These are phyloP conservation scores for Oncorhynchus nerka DNA, from an alignment of 2,113 vertebrate species.

Conservation along the genomic window DNA sequence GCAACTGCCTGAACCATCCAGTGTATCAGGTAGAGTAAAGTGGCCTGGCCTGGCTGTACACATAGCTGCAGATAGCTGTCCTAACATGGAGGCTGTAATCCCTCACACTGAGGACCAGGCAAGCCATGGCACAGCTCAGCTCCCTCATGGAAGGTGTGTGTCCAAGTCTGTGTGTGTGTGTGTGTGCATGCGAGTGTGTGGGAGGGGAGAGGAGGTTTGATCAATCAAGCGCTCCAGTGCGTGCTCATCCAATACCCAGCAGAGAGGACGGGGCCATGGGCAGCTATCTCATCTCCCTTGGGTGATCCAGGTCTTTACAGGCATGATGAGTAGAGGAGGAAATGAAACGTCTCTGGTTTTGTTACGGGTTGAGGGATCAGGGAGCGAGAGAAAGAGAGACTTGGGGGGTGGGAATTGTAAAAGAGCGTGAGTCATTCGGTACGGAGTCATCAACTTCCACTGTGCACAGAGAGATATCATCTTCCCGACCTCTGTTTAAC, in stretches of 20 bases:
- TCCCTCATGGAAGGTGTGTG: slow-evolving; percentile 26
- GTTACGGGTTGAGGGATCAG: slow-evolving; percentile 56
- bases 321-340: slow-evolving; percentile 51
- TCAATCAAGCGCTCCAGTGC: slow-evolving; percentile 51
- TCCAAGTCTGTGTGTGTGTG: not conserved
- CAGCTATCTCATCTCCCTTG: slow-evolving; percentile 67
- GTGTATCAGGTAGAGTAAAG: not conserved
- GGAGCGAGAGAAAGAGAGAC: not conserved
- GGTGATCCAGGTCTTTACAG: slow-evolving; percentile 58
- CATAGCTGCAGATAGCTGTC: slow-evolving; percentile 53
- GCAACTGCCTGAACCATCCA: no score
- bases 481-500: slow-evolving; percentile 55
- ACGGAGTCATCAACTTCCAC: slow-evolving; percentile 20
- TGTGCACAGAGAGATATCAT: slow-evolving; percentile 37
- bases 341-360: slow-evolving; percentile 65
- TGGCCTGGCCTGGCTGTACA: slow-evolving; percentile 7
- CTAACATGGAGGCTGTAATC: slow-evolving; percentile 51
- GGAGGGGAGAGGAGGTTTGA: slow-evolving; percentile 21
- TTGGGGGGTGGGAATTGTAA: slow-evolving; percentile 24
- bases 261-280: slow-evolving; percentile 38
- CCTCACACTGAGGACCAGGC: not conserved
- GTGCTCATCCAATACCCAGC: slow-evolving; percentile 33
- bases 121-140: slow-evolving; percentile 57
- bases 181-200: not conserved
- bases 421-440: slow-evolving; percentile 29